These are phyloP conservation scores for Caenorhabditis uteleia DNA, from an alignment of 2,888 invertebrate genomes.

Conservation along the genomic window DNA sequence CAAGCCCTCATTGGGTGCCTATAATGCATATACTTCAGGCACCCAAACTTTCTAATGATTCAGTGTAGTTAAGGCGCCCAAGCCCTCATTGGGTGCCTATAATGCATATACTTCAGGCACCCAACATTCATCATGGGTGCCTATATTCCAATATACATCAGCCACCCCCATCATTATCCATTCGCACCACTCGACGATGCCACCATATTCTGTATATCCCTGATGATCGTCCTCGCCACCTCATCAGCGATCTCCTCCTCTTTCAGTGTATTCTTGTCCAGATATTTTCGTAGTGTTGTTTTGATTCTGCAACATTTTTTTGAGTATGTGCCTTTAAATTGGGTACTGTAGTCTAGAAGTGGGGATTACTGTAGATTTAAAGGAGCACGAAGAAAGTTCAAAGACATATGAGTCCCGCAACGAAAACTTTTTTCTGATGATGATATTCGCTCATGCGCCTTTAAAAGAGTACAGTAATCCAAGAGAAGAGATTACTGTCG, in stretches of 20 bases:
- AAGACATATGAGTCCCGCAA: neutral
- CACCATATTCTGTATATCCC: constrained; percentile 86
- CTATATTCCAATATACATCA: no score
- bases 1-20: no score
- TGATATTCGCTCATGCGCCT: neutral
- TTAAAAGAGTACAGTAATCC: no score
- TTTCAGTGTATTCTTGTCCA: constrained; percentile 43
- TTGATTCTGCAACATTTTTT: constrained; percentile 22
- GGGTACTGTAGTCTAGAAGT: neutral
- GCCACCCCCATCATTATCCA: no score
- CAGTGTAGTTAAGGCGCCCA: no score
- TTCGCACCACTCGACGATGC: constrained; percentile 11
- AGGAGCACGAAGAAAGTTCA: neutral
- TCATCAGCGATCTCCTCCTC: constrained; percentile 95
- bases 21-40: no score
- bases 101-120: no score
- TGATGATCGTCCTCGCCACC: constrained; percentile 94
- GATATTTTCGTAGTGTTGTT: constrained; percentile 43
- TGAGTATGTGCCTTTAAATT: no score
- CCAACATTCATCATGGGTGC: no score
- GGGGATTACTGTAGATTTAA: neutral
- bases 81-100: no score
- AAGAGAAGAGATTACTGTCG: no score
- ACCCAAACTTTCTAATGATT: no score
- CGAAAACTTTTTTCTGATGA: neutral